Conservation (phyloP, 2,888 invertebrate genomes). For the Deroplatys truncata region DNA sequence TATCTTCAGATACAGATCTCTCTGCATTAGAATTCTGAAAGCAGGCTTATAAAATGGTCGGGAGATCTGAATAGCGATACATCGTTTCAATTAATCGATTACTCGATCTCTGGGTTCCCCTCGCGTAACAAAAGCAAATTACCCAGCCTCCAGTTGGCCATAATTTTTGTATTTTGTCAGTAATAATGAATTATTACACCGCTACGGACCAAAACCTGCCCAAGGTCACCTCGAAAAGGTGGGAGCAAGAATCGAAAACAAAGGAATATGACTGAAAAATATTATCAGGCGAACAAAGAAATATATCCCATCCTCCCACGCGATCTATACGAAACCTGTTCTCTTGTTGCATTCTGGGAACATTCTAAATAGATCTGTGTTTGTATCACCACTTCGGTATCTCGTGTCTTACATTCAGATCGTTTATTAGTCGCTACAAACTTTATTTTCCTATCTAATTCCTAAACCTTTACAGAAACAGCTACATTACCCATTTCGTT, state of each 20-base stretch:
- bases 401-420: too few species aligned
- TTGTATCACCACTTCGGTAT: too few species aligned
- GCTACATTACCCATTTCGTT: too few species aligned
- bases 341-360: not conserved
- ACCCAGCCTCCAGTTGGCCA: not conserved
- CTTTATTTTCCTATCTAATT: too few species aligned
- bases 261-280: conserved; percentile 17
- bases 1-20: too few species aligned
- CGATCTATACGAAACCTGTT: not conserved
- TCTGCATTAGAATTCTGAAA: too few species aligned
- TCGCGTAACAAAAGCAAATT: not conserved
- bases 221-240: not conserved
- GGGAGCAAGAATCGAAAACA: not conserved
- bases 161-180: conserved; percentile 25
- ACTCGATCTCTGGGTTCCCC: not conserved
- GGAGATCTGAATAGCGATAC: not conserved
- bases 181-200: conserved; percentile 20
- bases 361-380: too few species aligned
- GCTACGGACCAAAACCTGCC: not conserved
- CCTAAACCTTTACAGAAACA: too few species aligned
- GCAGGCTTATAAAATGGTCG: too few species aligned
- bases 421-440: too few species aligned
- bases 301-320: not conserved
- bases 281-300: not conserved
- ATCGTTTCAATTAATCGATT: conserved; percentile 11